Evolutionary conservation across 1,140 invertebrate species (phyloP), one percentile per base, ranked within the genome.

Genomic region (Microvelia longipes): DNA sequence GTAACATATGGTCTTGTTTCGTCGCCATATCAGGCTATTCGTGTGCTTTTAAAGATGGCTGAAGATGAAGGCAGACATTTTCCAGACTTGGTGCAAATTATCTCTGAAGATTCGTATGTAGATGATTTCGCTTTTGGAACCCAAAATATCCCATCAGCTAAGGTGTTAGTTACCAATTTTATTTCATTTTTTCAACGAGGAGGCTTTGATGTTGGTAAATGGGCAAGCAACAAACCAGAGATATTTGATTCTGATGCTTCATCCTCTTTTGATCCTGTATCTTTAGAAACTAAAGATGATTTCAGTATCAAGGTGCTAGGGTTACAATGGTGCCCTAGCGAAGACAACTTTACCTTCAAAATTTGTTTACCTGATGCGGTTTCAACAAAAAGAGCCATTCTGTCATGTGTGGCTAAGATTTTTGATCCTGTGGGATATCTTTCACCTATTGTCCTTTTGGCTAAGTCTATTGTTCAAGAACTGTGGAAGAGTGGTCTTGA

Each of bases 371-470:
- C 13, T 14, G n/a, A 50, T 14, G 14, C 30, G 2, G 26, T 25
- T 68, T 2, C 19, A 11, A 68, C 67, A 25, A 77, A 77, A 66
- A 35, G 76, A 28, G 62, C 11, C 24, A 67, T 78, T 35, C 67
- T 75, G 28, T 73, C 76, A 2, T 68, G 50, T 19, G 73, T 71
- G n/a, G 74, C 71, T 30, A 72, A 72, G 67, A 73, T 78, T 24
- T 79, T 76, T 72, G 77, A 78, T 68, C 77, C 77, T 0, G 68
- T 79, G 28, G 78, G 78, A 11, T 72, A 78, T 2, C 11, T 78
- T 2, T 68, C 69, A 29, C 70, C 75, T 11, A 74, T 75, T 15
- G 73, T 74, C 15, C 70, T 77, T 13, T 68, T 14, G 15, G 71
- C 67, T 0, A 73, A 79, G 71, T 68, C 76, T 19, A 63, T 77